Percentiles rank a stretch among this genome's conserved stretches.
Conservation (phyloP, 2,113 vertebrate species). For the Semnopithecus entellus region DNA sequence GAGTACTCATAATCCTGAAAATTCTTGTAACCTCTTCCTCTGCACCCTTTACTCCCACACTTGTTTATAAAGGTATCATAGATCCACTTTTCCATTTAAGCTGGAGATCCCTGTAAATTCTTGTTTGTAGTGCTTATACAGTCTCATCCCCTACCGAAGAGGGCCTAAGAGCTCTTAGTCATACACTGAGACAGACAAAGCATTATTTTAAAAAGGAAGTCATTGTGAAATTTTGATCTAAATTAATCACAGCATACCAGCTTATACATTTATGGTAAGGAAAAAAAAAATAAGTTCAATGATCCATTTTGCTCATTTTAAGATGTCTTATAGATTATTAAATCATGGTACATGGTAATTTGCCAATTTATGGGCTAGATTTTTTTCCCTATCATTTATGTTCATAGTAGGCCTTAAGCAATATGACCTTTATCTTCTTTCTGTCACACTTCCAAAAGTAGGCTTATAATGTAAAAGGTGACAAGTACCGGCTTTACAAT, state of each 20-base stretch:
- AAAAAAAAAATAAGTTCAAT: background rate
- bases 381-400: background rate
- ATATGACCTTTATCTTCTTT: conserved; percentile 18
- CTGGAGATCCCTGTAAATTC: background rate
- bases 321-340: background rate
- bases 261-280: conserved; percentile 33
- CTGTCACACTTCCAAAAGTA: background rate
- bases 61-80: background rate
- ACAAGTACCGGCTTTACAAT: background rate
- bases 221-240: conserved; percentile 29
- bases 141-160: background rate
- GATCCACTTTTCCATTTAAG: background rate
- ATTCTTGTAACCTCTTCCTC: background rate
- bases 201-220: conserved; percentile 5
- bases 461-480: background rate
- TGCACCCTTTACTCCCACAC: background rate
- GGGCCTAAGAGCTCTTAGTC: background rate
- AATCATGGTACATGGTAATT: conserved; percentile 30
- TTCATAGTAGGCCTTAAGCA: background rate
- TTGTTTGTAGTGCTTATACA: background rate
- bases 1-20: background rate
- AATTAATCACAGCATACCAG: background rate
- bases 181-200: background rate
- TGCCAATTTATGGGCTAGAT: conserved; percentile 1
- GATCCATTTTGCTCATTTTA: conserved; percentile 35